Evolutionary conservation across 2,797 vertebrate species (phyloP).

Genomic region (Phoxinus dragarum): DNA sequence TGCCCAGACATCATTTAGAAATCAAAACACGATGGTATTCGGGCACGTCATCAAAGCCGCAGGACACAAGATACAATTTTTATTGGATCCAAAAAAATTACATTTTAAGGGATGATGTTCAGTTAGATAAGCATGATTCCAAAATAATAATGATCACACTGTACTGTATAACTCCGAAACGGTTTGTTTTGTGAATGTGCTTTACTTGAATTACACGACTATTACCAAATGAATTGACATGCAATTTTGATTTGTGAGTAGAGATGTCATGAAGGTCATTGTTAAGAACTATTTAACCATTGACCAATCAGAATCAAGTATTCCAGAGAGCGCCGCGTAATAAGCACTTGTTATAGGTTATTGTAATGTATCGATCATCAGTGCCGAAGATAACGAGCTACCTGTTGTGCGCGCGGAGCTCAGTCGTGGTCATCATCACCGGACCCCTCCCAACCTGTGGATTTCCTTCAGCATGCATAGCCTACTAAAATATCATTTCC

Average conservation of each 20-base stretch:
- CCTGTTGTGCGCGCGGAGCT: slow-evolving; percentile 46
- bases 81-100: neutral
- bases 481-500: neutral
- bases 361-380: neutral
- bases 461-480: slow-evolving; percentile 49
- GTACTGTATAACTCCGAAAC: neutral
- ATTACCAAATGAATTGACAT: neutral
- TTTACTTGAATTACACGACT: neutral
- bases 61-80: neutral
- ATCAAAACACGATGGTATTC: neutral
- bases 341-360: neutral
- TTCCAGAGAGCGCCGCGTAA: neutral
- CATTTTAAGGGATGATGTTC: neutral
- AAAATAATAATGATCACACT: neutral
- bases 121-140: no score
- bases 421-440: slow-evolving; percentile 13
- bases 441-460: slow-evolving; percentile 68
- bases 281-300: neutral
- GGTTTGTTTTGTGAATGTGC: neutral
- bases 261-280: neutral
- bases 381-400: neutral
- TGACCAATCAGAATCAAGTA: slow-evolving; percentile 15
- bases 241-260: no score
- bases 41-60: neutral
- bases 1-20: neutral